phyloP scores from a whole-genome alignment of 2,888 invertebrate species.

The Phaonia tiefii region DNA sequence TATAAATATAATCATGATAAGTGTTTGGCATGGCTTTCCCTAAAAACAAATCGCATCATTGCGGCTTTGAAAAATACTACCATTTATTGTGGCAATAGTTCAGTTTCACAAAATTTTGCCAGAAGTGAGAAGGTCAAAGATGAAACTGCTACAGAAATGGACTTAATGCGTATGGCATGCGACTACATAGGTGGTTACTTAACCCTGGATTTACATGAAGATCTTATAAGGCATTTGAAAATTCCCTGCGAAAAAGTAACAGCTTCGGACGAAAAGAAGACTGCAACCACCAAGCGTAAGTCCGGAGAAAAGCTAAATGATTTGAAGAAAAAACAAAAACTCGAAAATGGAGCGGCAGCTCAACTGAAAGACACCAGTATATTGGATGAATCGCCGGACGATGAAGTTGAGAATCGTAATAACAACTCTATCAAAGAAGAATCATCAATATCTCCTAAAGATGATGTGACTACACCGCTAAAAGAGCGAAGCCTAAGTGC shows the following conservation, averaged over 20 bases:
- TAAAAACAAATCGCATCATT: constrained; percentile 86
- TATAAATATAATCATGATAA: constrained; percentile 91
- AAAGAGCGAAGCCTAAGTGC: constrained; percentile 82
- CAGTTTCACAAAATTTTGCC: constrained; percentile 89
- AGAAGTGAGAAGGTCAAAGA: constrained; percentile 82
- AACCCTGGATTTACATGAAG: constrained; percentile 85
- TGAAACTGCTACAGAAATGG: constrained; percentile 77
- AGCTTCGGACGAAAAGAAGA: constrained; percentile 79
- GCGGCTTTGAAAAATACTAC: constrained; percentile 71
- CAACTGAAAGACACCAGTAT: constrained; percentile 74
- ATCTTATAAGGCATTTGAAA: constrained; percentile 85
- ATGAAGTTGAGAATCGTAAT: constrained; percentile 56
- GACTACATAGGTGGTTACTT: constrained; percentile 91
- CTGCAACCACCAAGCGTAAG: constrained; percentile 82
- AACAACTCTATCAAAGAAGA: constrained; percentile 32
- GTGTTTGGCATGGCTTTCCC: constrained; percentile 87
- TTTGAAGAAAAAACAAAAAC: constrained; percentile 81
- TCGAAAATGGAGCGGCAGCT: constrained; percentile 79
- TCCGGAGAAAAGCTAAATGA: constrained; percentile 76
- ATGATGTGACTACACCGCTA: constrained; percentile 56
- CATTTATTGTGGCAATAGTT: constrained; percentile 88
- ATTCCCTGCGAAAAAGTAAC: constrained; percentile 73
- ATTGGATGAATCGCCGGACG: constrained; percentile 69
- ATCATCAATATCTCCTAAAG: constrained; percentile 10
- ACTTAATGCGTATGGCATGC: constrained; percentile 82